Base-by-base conservation (phyloP, 2,113 vertebrate genomes). In the Pollimyrus isidori region DNA sequence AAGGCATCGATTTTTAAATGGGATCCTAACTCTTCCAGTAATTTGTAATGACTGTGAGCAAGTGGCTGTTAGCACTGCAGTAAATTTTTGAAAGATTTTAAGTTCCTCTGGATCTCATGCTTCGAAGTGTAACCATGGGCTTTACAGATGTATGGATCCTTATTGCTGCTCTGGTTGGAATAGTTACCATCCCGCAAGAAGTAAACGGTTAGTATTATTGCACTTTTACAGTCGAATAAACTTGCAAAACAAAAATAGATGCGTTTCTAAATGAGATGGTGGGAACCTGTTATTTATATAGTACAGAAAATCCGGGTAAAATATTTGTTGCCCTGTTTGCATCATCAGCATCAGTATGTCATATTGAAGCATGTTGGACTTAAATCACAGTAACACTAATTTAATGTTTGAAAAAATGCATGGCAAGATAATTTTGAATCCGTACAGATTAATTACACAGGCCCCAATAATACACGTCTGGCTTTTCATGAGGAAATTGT, bases 161-260 rank as follows among this genome's bases (percentile, higher is more conserved):
- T 48, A 90, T 95, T 23, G 91, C 94, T 3, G 90, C 91, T 35
- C 87, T 94, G 92, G 91, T 90, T 50, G 94, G 90, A 91, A 92
- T 95, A 26, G 91, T 95, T 88, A 11, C 82, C 2, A 50, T 89
- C 90, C 91, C 94, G 90, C 73, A 7, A 3, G 92, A 21, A 91
- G 91, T 92, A 19, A 91, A 96, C 93, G 97, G 97, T 97, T 88
- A 92, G 96, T 95, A 86, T 90, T 90, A 21, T 30, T 65, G 45
- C 19, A 58, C 53, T 42, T 80, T 80, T 80, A 42, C 73, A 35
- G 35, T 42, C 17, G 13, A 80, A 42, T 80, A 42, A 80, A 76
- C 13, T 39, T 35, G 42, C 5, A 76, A 39, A 76, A 39, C 69
- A 76, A 19, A 42, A 76, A 76, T 76, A 76, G 3, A 76, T 76